Conservation (phyloP, 2,797 vertebrate genomes). For the Aphelocoma californica region DNA sequence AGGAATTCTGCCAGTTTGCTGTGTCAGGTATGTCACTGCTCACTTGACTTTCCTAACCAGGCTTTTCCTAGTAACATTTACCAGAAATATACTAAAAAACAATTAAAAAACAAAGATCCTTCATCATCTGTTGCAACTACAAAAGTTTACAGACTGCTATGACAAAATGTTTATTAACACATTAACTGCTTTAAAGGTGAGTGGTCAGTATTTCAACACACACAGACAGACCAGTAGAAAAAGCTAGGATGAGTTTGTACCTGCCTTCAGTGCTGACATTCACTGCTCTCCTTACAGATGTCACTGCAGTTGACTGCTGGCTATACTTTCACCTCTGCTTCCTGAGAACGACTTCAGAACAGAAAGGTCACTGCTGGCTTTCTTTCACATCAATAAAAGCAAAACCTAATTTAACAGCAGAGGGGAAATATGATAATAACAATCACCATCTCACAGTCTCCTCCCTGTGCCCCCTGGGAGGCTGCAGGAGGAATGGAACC, state of each 20-base stretch:
- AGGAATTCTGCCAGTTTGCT: constrained; percentile 33
- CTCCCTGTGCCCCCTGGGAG: background rate
- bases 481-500: background rate
- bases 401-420: background rate
- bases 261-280: background rate
- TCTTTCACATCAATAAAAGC: background rate
- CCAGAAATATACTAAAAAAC: background rate
- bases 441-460: background rate
- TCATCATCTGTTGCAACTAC: background rate
- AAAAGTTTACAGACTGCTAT: background rate
- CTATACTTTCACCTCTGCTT: background rate
- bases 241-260: background rate
- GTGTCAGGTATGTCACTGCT: constrained; percentile 3
- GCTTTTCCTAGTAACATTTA: background rate
- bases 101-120: background rate
- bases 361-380: background rate
- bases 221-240: background rate
- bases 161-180: background rate
- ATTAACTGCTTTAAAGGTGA: background rate
- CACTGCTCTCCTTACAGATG: background rate
- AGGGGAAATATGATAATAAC: background rate
- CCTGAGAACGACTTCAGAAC: background rate
- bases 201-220: background rate
- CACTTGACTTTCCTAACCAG: background rate
- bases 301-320: background rate